Evolutionary conservation across 2,888 invertebrate species (phyloP).

Genomic region (Drosophila vallismaia): DNA sequence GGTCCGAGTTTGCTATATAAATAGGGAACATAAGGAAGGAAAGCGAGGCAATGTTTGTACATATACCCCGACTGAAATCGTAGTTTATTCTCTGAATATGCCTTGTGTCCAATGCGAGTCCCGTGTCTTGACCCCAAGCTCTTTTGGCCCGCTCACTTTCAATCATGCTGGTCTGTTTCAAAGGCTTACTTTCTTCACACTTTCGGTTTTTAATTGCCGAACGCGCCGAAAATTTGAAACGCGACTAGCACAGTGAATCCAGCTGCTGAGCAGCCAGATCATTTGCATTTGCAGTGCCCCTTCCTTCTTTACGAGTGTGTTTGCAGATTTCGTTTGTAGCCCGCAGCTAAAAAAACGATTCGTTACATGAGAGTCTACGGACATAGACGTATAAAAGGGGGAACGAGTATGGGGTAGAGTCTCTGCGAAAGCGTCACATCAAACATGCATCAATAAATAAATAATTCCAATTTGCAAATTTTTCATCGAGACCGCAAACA

Average conservation of each 20-base stretch:
- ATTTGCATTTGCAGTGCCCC: constrained; percentile 62
- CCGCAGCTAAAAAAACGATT: constrained; percentile 70
- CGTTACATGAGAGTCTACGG: constrained; percentile 40
- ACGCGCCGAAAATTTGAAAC: constrained; percentile 43
- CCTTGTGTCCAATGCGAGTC: too few species aligned
- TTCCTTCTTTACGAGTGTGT: constrained; percentile 21
- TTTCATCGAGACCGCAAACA: constrained; percentile 50
- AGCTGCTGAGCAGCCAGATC: constrained; percentile 53
- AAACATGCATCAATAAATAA: constrained; percentile 75
- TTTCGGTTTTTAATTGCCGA: constrained; percentile 72
- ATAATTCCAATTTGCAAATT: constrained; percentile 77
- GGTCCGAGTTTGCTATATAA: too few species aligned
- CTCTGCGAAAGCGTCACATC: constrained; percentile 70
- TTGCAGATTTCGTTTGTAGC: constrained; percentile 57
- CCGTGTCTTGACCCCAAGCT: constrained; percentile 1
- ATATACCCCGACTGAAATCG: too few species aligned
- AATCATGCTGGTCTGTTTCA: constrained; percentile 22
- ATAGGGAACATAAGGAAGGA: too few species aligned
- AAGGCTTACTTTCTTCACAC: constrained; percentile 54
- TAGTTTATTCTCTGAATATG: too few species aligned
- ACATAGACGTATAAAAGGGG: too few species aligned
- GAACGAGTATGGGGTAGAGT: constrained; percentile 24
- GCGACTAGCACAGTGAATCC: constrained; percentile 47
- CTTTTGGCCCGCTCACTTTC: constrained; percentile 1
- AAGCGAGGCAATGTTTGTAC: too few species aligned